Conservation (phyloP, 2,888 invertebrate species). For the Leptinotarsa rubiginosa region DNA sequence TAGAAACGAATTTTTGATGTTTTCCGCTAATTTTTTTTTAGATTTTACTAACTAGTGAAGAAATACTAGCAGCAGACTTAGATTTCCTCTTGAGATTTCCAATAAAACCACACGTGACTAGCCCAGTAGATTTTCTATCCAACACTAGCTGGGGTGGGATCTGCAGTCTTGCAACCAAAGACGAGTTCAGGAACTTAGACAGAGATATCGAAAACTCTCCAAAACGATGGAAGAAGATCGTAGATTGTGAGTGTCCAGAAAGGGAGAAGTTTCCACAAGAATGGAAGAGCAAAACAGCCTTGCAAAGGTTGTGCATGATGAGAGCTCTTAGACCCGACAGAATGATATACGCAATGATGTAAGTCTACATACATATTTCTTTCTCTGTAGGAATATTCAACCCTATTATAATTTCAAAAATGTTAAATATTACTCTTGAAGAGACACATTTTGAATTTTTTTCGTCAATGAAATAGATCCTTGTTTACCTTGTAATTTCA, state of each 20-base stretch:
- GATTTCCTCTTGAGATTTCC: slow-evolving; percentile 95
- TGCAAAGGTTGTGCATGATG: slow-evolving; percentile 96
- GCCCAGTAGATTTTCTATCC: slow-evolving; percentile 94
- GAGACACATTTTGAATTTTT: no score
- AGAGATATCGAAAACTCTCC: slow-evolving; percentile 95
- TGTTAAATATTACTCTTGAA: no score
- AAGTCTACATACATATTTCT: slow-evolving; percentile 61
- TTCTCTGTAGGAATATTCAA: no score
- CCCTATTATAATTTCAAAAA: no score
- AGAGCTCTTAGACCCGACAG: slow-evolving; percentile 93
- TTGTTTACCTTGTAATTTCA: no score
- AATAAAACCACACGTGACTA: slow-evolving; percentile 90
- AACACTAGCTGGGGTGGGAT: slow-evolving; percentile 96
- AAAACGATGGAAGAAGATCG: slow-evolving; percentile 97
- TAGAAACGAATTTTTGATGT: no score
- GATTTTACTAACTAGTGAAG: slow-evolving; percentile 88
- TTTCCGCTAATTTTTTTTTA: slow-evolving; percentile 60
- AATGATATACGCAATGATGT: slow-evolving; percentile 96
- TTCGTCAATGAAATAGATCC: no score
- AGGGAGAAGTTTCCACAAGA: slow-evolving; percentile 97
- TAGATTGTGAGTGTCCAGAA: slow-evolving; percentile 95
- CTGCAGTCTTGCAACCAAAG: slow-evolving; percentile 88
- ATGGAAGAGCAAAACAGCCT: slow-evolving; percentile 95
- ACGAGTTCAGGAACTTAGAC: slow-evolving; percentile 93
- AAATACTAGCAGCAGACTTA: slow-evolving; percentile 85